A percentile compares a stretch with the other conserved stretches of the same genome.
phyloP scores from a whole-genome alignment of 1,140 invertebrate genomes.

The Neodiprion fabricii region DNA sequence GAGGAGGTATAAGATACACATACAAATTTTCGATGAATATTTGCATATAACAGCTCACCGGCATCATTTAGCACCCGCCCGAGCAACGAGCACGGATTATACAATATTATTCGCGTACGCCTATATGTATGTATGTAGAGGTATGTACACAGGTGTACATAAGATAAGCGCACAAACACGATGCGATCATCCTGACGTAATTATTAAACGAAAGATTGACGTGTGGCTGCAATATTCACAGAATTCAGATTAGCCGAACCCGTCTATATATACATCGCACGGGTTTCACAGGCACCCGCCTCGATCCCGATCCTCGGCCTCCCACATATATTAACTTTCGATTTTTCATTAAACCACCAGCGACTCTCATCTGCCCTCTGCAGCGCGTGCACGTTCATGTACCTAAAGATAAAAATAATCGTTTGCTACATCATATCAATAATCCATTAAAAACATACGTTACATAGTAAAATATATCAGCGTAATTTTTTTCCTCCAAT shows the following conservation, averaged over 20 bases:
- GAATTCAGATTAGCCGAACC: conserved; percentile 30
- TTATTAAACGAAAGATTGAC: conserved; percentile 30
- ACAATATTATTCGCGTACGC: not conserved
- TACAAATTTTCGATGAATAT: not conserved
- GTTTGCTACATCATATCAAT: not conserved
- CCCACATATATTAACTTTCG: conserved; percentile 32
- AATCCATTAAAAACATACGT: not conserved
- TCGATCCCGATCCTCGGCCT: not conserved
- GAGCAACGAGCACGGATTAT: not conserved
- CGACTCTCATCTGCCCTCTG: conserved; percentile 21
- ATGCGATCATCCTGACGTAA: not conserved
- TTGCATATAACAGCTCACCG: not conserved
- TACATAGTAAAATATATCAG: not conserved
- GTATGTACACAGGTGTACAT: not conserved
- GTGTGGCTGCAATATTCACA: conserved; percentile 25
- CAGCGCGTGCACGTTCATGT: not conserved
- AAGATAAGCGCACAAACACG: not conserved
- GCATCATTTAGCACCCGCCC: not conserved
- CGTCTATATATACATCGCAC: conserved; percentile 5
- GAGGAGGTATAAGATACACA: not conserved
- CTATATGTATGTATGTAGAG: not conserved
- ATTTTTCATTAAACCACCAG: conserved; percentile 31
- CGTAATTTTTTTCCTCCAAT: not conserved
- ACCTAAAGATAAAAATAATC: not conserved
- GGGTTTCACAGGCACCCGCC: not conserved